A percentile compares a stretch with the other conserved stretches of the same genome.
phyloP scores from a whole-genome alignment of 2,113 vertebrate genomes.

The Oreochromis niloticus region DNA sequence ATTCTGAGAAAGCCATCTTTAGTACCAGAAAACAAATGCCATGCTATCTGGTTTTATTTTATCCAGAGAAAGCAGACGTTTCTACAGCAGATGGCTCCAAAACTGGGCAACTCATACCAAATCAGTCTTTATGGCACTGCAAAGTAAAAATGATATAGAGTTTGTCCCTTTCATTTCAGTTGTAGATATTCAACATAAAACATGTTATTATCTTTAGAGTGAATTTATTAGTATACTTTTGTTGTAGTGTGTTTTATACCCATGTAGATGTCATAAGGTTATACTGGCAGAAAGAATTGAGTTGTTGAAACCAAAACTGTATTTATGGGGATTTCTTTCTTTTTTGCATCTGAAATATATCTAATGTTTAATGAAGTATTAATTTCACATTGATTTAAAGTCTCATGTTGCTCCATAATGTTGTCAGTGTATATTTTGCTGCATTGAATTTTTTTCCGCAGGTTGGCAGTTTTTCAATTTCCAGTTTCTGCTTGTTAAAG shows the following conservation, averaged over 20 bases:
- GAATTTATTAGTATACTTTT: background rate
- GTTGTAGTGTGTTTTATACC: background rate
- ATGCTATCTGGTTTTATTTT: background rate
- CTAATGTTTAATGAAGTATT: constrained; percentile 59
- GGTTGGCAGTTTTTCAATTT: background rate
- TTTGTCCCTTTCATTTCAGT: background rate
- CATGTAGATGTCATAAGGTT: background rate
- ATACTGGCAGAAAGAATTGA: background rate
- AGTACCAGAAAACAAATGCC: background rate
- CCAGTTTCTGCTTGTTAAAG: background rate
- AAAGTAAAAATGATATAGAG: background rate
- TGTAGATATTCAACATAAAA: background rate
- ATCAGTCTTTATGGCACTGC: background rate
- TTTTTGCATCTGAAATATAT: constrained; percentile 19
- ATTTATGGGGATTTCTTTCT: background rate
- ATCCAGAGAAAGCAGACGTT: background rate
- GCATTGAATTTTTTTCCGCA: background rate
- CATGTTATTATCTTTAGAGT: background rate
- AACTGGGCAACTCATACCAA: background rate
- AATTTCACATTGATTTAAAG: constrained; percentile 26
- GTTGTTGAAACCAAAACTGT: constrained; percentile 26
- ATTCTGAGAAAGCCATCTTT: background rate
- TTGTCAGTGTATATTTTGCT: background rate
- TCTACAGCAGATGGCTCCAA: background rate
- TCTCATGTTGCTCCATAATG: background rate